Evolutionary conservation across 2,113 vertebrate genomes (phyloP).

Genomic region (Orthonyx spaldingii): DNA sequence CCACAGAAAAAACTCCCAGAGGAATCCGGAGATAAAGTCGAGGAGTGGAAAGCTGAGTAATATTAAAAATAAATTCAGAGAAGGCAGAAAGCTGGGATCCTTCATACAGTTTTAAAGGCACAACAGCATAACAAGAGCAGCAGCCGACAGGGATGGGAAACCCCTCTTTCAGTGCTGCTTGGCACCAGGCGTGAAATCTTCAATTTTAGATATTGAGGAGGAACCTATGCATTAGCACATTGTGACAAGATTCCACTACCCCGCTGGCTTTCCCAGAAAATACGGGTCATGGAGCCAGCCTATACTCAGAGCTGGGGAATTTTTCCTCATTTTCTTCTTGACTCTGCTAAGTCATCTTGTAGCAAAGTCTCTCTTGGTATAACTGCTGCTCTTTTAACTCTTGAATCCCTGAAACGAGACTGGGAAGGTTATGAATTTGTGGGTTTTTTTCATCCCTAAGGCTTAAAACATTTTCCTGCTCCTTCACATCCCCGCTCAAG

Average conservation of each 20-base stretch:
- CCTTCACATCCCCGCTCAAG: neutral
- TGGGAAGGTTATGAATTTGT: neutral
- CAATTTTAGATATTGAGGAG: neutral
- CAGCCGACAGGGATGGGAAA: neutral
- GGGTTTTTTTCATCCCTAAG: neutral
- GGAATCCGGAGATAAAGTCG: neutral
- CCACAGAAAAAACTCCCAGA: neutral
- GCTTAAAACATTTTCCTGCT: neutral
- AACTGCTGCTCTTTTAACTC: conserved; percentile 18
- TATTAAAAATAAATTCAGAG: conserved; percentile 25
- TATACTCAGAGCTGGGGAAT: neutral
- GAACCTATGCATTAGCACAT: neutral
- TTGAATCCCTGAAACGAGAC: neutral
- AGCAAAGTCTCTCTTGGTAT: neutral
- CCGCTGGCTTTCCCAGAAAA: conserved; percentile 1
- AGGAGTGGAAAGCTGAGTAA: neutral
- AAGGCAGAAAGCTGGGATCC: neutral
- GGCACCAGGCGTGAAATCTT: neutral
- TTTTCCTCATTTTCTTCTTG: conserved; percentile 23
- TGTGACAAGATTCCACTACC: neutral
- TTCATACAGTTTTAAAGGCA: conserved; percentile 16
- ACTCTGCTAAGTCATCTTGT: conserved; percentile 11
- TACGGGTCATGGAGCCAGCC: neutral
- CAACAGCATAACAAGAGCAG: neutral
- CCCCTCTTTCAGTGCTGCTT: neutral